Evolutionary conservation across 2,113 vertebrate species (phyloP), one percentile per base, ranked within the genome.

Genomic region (Serinus canaria): DNA sequence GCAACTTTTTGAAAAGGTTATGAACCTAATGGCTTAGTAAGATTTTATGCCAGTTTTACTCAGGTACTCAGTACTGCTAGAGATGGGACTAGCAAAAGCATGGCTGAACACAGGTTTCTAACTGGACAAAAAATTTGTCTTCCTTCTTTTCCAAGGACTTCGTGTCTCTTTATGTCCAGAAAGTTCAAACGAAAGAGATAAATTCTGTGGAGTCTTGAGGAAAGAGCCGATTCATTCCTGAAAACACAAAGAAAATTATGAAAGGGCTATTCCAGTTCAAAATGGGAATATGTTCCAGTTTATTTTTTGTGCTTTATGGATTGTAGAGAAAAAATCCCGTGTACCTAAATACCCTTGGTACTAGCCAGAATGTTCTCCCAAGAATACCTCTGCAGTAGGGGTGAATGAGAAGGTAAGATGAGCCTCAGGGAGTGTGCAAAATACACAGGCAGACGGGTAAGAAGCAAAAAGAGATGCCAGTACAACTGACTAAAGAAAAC

Each of bases 401-500:
- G n/a, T 94, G 72, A 94, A 60, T 82, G 52, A 94, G 46, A 68
- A 95, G 41, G 37, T 80, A 87, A 67, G 18, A 46, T 91, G 89
- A 69, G 30, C 28, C 69, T 88, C 60, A 94, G 59, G 46, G 35
- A 77, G 9, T 43, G 27, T 83, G 47, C 44, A 73, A 82, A 50
- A 14, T 64, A 58, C 28, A 43, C 13, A 75, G 77, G 75, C 91
- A 55, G 28, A 66, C 30, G 44, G 27, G 44, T 64, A 88, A 70
- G 75, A 89, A 67, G 25, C 30, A 82, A 86, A 83, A 83, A 66
- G 50, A 30, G 5, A 13, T 63, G 21, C 5, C 50, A 39, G 22
- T 41, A 56, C 10, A 88, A 92, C 21, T 73, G 59, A 41, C 28
- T 72, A 41, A 75, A 91, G 30, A 81, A 58, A 69, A 64, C 49